Percentiles rank a stretch among this genome's conserved stretches.
Evolutionary conservation across 2,888 invertebrate species (phyloP).

Genomic region (Lumbricus terrestris): DNA sequence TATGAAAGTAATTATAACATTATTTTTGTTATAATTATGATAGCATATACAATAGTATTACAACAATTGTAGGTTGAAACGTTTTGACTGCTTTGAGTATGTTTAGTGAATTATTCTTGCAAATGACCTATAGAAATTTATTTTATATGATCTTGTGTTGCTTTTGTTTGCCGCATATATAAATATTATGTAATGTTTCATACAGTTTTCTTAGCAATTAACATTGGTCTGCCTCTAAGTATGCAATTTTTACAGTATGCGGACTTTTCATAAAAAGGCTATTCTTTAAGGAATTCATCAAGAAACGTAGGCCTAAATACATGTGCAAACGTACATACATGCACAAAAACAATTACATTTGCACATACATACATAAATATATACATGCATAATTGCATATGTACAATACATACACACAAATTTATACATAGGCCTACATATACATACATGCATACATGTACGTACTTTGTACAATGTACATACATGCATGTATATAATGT

Average conservation of each 20-base stretch:
- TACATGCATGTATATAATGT: too few relatives aligned
- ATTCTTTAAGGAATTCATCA: too few relatives aligned
- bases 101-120: background rate
- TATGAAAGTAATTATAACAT: background rate
- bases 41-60: background rate
- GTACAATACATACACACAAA: too few relatives aligned
- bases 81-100: background rate
- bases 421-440: too few relatives aligned
- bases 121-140: background rate
- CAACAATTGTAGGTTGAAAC: background rate
- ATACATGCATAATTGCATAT: too few relatives aligned
- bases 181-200: constrained; percentile 3
- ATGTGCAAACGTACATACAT: too few relatives aligned
- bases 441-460: too few relatives aligned
- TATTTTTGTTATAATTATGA: constrained; percentile 3
- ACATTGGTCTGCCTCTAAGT: background rate
- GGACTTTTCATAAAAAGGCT: too few relatives aligned
- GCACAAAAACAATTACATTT: too few relatives aligned
- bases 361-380: too few relatives aligned
- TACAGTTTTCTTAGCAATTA: background rate
- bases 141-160: constrained; percentile 3
- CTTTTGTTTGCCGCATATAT: background rate
- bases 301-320: too few relatives aligned
- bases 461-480: too few relatives aligned
- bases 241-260: background rate